phyloP scores from a whole-genome alignment of 1,140 invertebrate species.

The Oncopodura yosiiana region DNA sequence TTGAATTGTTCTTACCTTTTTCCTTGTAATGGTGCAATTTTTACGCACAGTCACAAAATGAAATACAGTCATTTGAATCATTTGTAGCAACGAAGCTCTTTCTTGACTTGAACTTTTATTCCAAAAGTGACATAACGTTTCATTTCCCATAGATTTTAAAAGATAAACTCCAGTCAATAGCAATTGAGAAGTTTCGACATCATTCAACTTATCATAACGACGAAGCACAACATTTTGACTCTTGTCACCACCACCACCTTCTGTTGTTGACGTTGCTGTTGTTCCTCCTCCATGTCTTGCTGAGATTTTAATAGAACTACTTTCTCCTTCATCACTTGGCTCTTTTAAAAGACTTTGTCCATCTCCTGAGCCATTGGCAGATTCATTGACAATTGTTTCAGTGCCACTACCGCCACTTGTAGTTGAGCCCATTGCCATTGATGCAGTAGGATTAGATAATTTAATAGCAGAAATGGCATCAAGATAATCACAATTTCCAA shows the following conservation, averaged over 20 bases:
- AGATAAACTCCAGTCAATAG: constrained; percentile 32
- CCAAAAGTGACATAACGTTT: constrained; percentile 28
- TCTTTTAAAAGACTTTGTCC: constrained; percentile 25
- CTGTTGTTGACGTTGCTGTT: too few species aligned
- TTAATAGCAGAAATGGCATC: constrained; percentile 36
- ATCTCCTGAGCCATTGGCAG: constrained; percentile 28
- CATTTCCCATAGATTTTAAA: constrained; percentile 30
- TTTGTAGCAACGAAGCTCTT: constrained; percentile 30
- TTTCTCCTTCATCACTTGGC: constrained; percentile 30
- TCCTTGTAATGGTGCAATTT: constrained; percentile 35
- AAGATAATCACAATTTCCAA: constrained; percentile 32
- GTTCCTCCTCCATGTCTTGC: constrained; percentile 7
- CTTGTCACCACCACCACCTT: constrained; percentile 20
- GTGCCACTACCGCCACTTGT: constrained; percentile 25
- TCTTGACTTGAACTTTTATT: constrained; percentile 22
- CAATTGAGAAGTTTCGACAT: constrained; percentile 32
- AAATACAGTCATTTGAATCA: constrained; percentile 30
- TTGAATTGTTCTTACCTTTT: constrained; percentile 23
- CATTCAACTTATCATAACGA: constrained; percentile 34
- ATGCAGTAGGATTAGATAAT: constrained; percentile 32
- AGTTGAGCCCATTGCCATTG: constrained; percentile 15
- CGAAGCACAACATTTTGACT: constrained; percentile 34
- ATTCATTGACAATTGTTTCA: constrained; percentile 35
- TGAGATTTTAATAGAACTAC: constrained; percentile 8
- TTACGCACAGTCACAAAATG: constrained; percentile 33